Percentiles rank a stretch among this genome's conserved stretches.
phyloP scores from a whole-genome alignment of 2,797 vertebrate species.

The Hyperoplus immaculatus region DNA sequence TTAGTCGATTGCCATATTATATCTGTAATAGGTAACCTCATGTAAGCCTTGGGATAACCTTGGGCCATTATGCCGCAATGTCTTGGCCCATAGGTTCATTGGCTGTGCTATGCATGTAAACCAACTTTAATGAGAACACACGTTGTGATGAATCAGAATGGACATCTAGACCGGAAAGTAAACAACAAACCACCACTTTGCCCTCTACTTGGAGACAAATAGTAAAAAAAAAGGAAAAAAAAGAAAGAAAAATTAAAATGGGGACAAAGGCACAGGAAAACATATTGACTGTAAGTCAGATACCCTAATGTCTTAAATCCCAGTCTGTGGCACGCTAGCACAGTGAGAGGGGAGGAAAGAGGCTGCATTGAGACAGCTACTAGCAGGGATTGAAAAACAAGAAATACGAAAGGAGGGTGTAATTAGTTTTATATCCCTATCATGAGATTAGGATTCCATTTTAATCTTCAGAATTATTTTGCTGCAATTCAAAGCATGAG shows the following conservation, averaged over 20 bases:
- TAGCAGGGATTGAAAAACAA: constrained; percentile 23
- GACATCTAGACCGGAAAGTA: constrained; percentile 7
- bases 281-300: constrained; percentile 35
- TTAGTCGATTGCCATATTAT: neutral
- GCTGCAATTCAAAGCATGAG: constrained; percentile 50
- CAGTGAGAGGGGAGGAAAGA: constrained; percentile 17
- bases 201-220: constrained; percentile 5
- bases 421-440: constrained; percentile 64
- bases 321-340: constrained; percentile 20
- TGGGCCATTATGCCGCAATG: constrained; percentile 10
- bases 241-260: constrained; percentile 12
- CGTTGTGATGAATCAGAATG: constrained; percentile 9
- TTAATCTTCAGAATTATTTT: constrained; percentile 52
- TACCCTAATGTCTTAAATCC: constrained; percentile 31
- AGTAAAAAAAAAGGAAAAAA: neutral
- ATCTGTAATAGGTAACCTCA: constrained; percentile 30
- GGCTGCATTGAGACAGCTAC: neutral
- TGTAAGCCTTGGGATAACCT: constrained; percentile 21
- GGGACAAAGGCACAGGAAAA: constrained; percentile 14
- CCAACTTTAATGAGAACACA: constrained; percentile 15
- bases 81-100: constrained; percentile 8
- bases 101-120: constrained; percentile 33
- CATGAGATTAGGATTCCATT: constrained; percentile 52
- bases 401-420: constrained; percentile 19
- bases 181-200: constrained; percentile 8